phyloP scores from a whole-genome alignment of 2,888 invertebrate species.

The Bhutanitis thaidina region DNA sequence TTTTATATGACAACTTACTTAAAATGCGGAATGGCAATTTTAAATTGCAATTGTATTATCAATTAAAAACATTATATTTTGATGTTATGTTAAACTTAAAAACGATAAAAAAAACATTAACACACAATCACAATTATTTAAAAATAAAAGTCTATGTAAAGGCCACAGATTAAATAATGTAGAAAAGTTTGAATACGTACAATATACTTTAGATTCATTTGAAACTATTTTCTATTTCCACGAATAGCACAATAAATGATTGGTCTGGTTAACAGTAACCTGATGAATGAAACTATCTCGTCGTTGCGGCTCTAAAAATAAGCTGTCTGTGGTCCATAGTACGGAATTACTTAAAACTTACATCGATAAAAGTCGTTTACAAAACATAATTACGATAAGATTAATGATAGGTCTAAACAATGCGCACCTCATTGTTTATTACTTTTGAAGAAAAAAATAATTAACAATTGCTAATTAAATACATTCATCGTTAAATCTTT shows the following conservation, averaged over 20 bases:
- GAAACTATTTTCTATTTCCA: conserved; percentile 30
- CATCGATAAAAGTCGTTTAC: conserved; percentile 57
- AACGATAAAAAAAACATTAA: too few species aligned
- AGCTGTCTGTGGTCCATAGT: conserved; percentile 51
- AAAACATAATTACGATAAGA: conserved; percentile 58
- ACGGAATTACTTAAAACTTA: conserved; percentile 67
- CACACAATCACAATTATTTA: background rate
- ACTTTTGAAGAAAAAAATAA: background rate
- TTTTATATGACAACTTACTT: too few species aligned
- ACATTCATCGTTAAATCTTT: too few species aligned
- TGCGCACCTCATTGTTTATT: conserved; percentile 10
- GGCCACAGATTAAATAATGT: background rate
- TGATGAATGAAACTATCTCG: conserved; percentile 52
- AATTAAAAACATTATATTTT: too few species aligned
- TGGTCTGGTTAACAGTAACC: conserved; percentile 46
- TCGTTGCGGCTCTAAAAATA: conserved; percentile 55
- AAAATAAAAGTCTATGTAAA: background rate
- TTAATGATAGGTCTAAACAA: conserved; percentile 41
- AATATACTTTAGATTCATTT: conserved; percentile 49
- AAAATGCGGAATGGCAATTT: too few species aligned
- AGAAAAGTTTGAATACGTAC: conserved; percentile 40
- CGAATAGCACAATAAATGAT: conserved; percentile 47
- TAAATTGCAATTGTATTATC: too few species aligned
- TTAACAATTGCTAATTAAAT: too few species aligned
- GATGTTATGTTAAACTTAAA: too few species aligned